Percentiles rank a stretch among this genome's conserved stretches.
phyloP scores from a whole-genome alignment of 2,113 vertebrate species.

The Falco punctatus region DNA sequence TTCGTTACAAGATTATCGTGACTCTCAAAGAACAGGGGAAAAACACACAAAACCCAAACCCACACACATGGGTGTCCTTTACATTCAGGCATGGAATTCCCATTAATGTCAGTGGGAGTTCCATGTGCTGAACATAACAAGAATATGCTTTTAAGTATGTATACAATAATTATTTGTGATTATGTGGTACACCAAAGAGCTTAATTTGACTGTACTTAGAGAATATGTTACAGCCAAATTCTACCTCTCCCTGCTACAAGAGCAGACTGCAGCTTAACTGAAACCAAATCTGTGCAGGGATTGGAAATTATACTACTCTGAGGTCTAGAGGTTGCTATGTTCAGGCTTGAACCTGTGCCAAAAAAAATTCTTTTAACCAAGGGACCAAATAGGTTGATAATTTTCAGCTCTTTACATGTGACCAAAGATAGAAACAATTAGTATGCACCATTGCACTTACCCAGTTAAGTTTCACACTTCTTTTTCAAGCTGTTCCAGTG shows the following conservation, averaged over 20 bases:
- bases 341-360: conserved; percentile 40
- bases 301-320: conserved; percentile 35
- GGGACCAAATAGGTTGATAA: conserved; percentile 5
- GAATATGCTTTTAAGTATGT: conserved; percentile 47
- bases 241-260: conserved; percentile 11
- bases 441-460: not conserved
- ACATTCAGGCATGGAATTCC: conserved; percentile 34
- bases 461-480: not conserved
- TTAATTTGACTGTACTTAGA: conserved; percentile 57
- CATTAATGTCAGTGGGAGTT: conserved; percentile 49
- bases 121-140: not conserved
- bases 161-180: conserved; percentile 57
- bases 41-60: conserved; percentile 2
- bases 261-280: conserved; percentile 37
- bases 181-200: conserved; percentile 55
- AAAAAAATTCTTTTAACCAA: conserved; percentile 19
- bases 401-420: conserved; percentile 22
- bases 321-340: conserved; percentile 28
- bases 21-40: not conserved
- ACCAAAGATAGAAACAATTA: conserved; percentile 6
- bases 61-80: conserved; percentile 25
- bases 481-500: not conserved
- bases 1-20: not conserved
- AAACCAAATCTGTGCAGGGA: conserved; percentile 42
- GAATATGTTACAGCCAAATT: conserved; percentile 40